These are phyloP conservation scores for Stigmatopora nigra DNA, from an alignment of 2,113 vertebrate species.

Conservation along the genomic window DNA sequence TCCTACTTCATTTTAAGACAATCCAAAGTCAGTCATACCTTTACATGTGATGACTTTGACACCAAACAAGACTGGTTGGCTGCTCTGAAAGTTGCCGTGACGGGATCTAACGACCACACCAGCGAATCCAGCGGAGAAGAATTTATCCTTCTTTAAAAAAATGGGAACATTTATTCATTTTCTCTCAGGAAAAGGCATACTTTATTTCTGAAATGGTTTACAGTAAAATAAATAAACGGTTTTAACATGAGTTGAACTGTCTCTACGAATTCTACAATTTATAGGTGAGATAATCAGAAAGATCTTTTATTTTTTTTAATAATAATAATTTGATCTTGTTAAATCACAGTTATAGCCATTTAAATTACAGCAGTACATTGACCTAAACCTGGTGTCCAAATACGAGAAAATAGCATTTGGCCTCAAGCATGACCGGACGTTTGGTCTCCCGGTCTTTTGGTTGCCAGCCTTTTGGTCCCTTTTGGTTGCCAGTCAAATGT, in stretches of 20 bases:
- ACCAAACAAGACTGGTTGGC: constrained; percentile 81
- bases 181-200: constrained; percentile 2
- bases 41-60: constrained; percentile 77
- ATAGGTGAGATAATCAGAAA: constrained; percentile 1
- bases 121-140: constrained; percentile 1
- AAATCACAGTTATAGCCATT: too few species aligned
- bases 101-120: background rate
- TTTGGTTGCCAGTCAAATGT: too few species aligned
- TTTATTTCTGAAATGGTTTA: constrained; percentile 61
- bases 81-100: constrained; percentile 14
- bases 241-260: constrained; percentile 43
- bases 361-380: constrained; percentile 21
- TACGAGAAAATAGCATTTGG: background rate
- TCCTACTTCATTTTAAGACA: constrained; percentile 79
- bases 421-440: too few species aligned
- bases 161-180: background rate
- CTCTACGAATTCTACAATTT: constrained; percentile 14
- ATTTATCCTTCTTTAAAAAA: background rate
- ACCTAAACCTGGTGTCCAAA: constrained; percentile 18
- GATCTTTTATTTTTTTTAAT: too few species aligned
- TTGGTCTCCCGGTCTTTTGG: too few species aligned
- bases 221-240: constrained; percentile 63
- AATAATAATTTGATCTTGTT: too few species aligned
- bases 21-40: constrained; percentile 78
- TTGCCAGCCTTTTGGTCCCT: too few species aligned